These are phyloP conservation scores for Torymus tubicola DNA, from an alignment of 2,888 invertebrate species.

Conservation along the genomic window DNA sequence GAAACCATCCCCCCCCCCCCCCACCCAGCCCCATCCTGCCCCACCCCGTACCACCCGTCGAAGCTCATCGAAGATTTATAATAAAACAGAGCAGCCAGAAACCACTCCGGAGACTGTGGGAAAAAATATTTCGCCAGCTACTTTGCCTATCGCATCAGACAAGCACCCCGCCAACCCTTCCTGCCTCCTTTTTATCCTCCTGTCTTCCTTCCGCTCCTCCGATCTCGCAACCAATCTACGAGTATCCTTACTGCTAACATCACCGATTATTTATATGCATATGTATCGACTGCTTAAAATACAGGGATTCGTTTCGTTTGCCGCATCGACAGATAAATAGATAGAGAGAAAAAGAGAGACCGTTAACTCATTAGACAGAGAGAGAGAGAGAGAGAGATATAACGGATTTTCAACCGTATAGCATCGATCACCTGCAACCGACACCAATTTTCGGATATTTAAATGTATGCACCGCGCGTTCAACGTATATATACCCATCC, in stretches of 20 bases:
- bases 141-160: conserved; percentile 68
- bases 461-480: conserved; percentile 46
- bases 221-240: conserved; percentile 8
- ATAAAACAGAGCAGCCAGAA: conserved; percentile 68
- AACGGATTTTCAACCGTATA: conserved; percentile 48
- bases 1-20: conserved; percentile 50
- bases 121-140: conserved; percentile 64
- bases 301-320: neutral
- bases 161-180: neutral
- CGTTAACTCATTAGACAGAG: conserved; percentile 38
- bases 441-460: conserved; percentile 35
- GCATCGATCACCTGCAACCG: conserved; percentile 44
- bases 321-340: too few species aligned
- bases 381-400: conserved; percentile 10
- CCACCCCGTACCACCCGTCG: neutral
- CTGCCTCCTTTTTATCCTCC: neutral
- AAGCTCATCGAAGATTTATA: conserved; percentile 75
- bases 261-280: conserved; percentile 40
- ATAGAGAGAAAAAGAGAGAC: conserved; percentile 23
- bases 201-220: neutral
- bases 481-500: too few species aligned
- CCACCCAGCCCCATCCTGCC: neutral
- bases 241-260: conserved; percentile 1
- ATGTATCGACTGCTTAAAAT: conserved; percentile 1
- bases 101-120: conserved; percentile 71